Conservation (phyloP, 2,113 vertebrate genomes). For the Aleadryas rufinucha region DNA sequence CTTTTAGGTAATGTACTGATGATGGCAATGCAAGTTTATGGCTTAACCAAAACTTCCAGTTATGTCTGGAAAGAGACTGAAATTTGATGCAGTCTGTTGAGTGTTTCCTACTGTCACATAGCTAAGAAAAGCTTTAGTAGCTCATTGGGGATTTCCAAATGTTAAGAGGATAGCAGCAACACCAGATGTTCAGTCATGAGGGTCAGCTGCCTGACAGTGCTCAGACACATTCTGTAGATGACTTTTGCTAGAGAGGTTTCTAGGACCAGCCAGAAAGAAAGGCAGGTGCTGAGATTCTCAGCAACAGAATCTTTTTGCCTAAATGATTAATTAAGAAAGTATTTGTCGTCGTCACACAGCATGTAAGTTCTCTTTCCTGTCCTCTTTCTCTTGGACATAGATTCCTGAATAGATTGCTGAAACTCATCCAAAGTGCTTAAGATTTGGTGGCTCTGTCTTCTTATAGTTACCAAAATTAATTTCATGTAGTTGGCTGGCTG, state of each 20-base stretch:
- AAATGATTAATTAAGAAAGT: not conserved
- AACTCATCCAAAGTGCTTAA: not conserved
- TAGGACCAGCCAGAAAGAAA: not conserved
- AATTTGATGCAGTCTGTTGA: not conserved
- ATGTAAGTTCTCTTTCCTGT: not conserved
- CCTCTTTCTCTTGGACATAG: not conserved
- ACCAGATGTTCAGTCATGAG: not conserved
- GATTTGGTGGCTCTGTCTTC: not conserved
- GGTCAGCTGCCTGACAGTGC: not conserved
- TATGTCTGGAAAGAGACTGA: not conserved
- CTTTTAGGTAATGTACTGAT: not conserved
- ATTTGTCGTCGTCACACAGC: not conserved
- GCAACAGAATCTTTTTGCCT: not conserved
- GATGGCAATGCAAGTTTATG: not conserved
- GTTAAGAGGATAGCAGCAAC: not conserved
- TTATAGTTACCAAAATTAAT: not conserved
- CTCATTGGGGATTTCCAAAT: conserved; percentile 12
- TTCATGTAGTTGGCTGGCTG: not conserved
- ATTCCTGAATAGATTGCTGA: not conserved
- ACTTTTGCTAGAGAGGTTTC: not conserved
- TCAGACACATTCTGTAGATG: not conserved
- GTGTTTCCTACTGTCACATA: not conserved
- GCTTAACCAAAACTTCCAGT: not conserved
- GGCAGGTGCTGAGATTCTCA: not conserved
- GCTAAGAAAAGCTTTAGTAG: conserved; percentile 14